Base-by-base conservation (phyloP, 2,113 vertebrate genomes). In the Corythoichthys haematopterus region DNA sequence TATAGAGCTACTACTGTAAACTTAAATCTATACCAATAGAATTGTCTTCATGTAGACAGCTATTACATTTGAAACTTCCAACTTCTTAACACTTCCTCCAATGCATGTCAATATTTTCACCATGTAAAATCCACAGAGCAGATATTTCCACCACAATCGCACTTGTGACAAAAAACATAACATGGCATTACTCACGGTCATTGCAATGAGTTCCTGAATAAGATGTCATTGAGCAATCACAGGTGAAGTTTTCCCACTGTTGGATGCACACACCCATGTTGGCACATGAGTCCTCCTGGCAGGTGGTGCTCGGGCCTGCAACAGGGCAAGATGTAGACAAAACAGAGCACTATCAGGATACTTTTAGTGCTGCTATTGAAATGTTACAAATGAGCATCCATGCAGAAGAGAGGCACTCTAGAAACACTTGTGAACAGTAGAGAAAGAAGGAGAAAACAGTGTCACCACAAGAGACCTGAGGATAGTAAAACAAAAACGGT, bases 211-310 rank as follows among this genome's bases (percentile, higher is more conserved):
- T 95, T 75, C 97, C 97, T 0, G 93, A 93, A 82, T 98, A 98
- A 0, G 97, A 99, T 0, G 97, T 99, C 97, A 99, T 97, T n/a
- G 96, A 93, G 79, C 97, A 99, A 83, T 99, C 97, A 0, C 97
- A 99, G 0, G 94, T 97, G 85, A 95, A 98, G 65, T 96, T 97
- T 88, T 99, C 97, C 96, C 96, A 99, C 15, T 98, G 96, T 77
- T 99, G 97, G 78, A 98, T 98, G 72, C 97, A 99, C 75, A 98
- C 94, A 0, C 97, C 96, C 80, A 97, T 96, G 90, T 99, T 99
- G 0, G 94, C 93, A 35, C 97, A 99, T 0, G 97, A 99, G 87
- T 98, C 97, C 84, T 98, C 97, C 84, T 98, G 97, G 76, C 97
- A 99, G 48, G 96, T 98, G 10, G 95, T 98, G 66, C 96, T 98